Conservation (phyloP, 2,888 invertebrate species). For the Hecatera dysodea region DNA sequence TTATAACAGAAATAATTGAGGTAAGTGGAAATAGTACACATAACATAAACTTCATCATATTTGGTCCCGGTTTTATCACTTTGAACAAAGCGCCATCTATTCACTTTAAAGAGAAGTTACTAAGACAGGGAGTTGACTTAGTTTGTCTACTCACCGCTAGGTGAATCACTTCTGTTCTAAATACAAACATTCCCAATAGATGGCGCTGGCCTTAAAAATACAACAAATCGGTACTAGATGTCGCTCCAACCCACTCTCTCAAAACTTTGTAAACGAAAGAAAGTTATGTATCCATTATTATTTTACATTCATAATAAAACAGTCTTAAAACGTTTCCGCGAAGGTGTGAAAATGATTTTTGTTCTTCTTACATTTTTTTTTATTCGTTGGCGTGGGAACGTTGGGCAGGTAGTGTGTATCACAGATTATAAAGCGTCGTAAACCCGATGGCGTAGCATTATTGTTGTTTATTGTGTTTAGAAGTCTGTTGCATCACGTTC, state of each 20-base stretch:
- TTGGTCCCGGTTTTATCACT: neutral
- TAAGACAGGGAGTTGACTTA: neutral
- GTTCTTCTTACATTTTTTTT: constrained; percentile 79
- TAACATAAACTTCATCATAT: too few relatives aligned
- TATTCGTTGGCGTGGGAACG: constrained; percentile 85
- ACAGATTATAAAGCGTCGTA: constrained; percentile 75
- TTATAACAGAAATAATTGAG: constrained; percentile 31
- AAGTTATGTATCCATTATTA: constrained; percentile 85
- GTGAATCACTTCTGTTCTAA: neutral
- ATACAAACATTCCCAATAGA: constrained; percentile 8
- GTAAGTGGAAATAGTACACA: constrained; percentile 24
- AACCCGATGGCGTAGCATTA: constrained; percentile 67
- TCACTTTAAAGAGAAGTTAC: neutral
- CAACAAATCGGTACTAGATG: constrained; percentile 72
- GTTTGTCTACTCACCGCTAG: constrained; percentile 26
- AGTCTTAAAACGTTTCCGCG: constrained; percentile 84
- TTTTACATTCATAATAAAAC: constrained; percentile 87
- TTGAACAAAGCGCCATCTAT: constrained; percentile 43
- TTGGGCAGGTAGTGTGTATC: constrained; percentile 76
- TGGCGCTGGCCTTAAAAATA: constrained; percentile 30
- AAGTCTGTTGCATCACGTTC: constrained; percentile 68
- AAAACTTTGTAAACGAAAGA: constrained; percentile 71
- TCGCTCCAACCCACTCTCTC: constrained; percentile 67
- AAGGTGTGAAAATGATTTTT: constrained; percentile 90
- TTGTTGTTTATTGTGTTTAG: constrained; percentile 69